Evolutionary conservation across 2,888 invertebrate genomes (phyloP).

Genomic region (Apoda limacodes): DNA sequence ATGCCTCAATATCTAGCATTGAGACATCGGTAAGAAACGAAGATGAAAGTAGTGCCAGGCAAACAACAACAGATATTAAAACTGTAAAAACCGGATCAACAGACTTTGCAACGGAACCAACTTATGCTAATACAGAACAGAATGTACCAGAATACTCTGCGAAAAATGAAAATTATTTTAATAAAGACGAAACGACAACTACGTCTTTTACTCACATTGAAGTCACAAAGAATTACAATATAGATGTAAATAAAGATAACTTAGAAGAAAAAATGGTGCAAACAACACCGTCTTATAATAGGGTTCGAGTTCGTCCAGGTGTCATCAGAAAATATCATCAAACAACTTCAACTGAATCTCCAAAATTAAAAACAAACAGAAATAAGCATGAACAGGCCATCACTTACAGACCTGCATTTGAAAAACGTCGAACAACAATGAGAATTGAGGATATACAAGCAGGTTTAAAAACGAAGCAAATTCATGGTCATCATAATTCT

Average conservation of each 20-base stretch:
- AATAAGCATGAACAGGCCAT: conserved; percentile 41
- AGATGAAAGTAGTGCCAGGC: conserved; percentile 30
- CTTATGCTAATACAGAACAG: conserved; percentile 32
- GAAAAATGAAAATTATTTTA: conserved; percentile 29
- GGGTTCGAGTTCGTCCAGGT: conserved; percentile 53
- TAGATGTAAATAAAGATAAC: conserved; percentile 27
- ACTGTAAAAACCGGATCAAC: conserved; percentile 25
- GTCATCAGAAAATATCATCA: conserved; percentile 52
- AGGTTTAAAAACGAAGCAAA: conserved; percentile 59
- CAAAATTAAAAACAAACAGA: conserved; percentile 38
- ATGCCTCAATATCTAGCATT: conserved; percentile 30
- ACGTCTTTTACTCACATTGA: conserved; percentile 16
- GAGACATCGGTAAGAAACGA: conserved; percentile 33
- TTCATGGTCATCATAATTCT: conserved; percentile 42
- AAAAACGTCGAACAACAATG: conserved; percentile 60
- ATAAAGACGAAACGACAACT: conserved; percentile 32
- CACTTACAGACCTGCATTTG: conserved; percentile 58
- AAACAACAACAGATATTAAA: conserved; percentile 32
- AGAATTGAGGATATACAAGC: conserved; percentile 64
- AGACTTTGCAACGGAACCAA: conserved; percentile 32
- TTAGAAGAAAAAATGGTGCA: conserved; percentile 45
- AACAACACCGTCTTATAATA: conserved; percentile 56
- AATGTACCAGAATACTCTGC: conserved; percentile 30
- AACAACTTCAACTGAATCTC: conserved; percentile 40
- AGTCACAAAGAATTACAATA: conserved; percentile 18